Evolutionary conservation across 1,140 invertebrate genomes (phyloP), one percentile per base, ranked within the genome.

Genomic region (Diabrotica virgifera): DNA sequence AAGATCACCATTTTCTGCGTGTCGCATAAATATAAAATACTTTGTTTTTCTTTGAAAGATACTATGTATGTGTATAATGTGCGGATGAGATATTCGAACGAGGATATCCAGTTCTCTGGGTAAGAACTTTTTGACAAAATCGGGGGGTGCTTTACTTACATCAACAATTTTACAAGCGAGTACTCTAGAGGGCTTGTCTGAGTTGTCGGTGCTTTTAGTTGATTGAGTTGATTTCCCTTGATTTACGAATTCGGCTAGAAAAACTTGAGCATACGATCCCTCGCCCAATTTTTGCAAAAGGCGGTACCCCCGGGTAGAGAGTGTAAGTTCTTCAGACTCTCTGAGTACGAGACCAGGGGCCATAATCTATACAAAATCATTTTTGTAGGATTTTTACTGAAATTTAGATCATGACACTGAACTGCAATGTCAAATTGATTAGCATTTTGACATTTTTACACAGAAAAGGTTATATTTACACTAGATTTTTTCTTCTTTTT

Each of bases 81-180:
- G 85, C 0, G 89, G 89, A 73, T 93, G 90, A 72, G 87, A 86
- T 6, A 92, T 70, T 70, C 88, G 84, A 11, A 85, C 80, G 9
- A 90, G 76, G 13, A 91, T 85, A 55, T 89, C 85, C 5, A 92
- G 78, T 78, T 93, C 90, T 13, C 90, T 79, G 0, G 90, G 89
- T 36, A 92, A 79, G 77, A 92, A 92, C 76, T 91, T 89, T 6
- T 84, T 79, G 13, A 89, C 82, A 71, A 91, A 91, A 71, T 92
- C 89, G 67, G 85, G 84, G 0, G 89, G 86, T 0, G 89, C 88
- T 65, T 84, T 84, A 5, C 81, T 77, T 2, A 85, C 86, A 73
- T 92, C 88, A 56, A 92, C 89, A 0, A 93, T 84, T 82, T 93
- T 93, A 68, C 87, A 89, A 2, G 88, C 88, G 65, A 89, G 68